Evolutionary conservation across 2,113 vertebrate genomes (phyloP).

Genomic region (Seriola aureovittata): DNA sequence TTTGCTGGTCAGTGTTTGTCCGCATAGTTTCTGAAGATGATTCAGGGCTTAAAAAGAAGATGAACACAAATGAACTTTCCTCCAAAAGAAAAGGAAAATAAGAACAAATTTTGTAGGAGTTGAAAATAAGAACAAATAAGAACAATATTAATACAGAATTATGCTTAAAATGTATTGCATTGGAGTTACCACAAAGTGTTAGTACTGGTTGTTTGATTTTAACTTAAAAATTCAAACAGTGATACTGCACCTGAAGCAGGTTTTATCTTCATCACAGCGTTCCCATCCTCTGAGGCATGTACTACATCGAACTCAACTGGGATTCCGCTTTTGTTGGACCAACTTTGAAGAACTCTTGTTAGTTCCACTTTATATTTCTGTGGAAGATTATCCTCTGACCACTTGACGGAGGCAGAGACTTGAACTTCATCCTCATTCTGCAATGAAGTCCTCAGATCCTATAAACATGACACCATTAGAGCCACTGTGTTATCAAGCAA

Average conservation of each 20-base stretch:
- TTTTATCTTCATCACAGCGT: slow-evolving; percentile 7
- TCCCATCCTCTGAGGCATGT: rapidly evolving
- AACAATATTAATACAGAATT: not conserved
- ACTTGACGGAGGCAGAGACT: slow-evolving; percentile 39
- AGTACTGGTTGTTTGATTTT: not conserved
- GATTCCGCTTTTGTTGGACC: not conserved
- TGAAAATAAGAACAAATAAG: not conserved
- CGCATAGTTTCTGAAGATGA: not conserved
- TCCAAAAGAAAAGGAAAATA: not conserved
- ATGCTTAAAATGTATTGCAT: not conserved
- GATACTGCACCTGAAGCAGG: slow-evolving; percentile 59
- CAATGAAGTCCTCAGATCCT: not conserved
- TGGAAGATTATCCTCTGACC: not conserved
- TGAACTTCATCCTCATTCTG: not conserved
- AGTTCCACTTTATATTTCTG: rapidly evolving
- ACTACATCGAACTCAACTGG: rapidly evolving
- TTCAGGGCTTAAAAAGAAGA: not conserved
- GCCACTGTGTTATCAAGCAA: not conserved
- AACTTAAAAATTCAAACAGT: not conserved
- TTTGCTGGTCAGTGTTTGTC: not conserved
- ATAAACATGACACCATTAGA: slow-evolving; percentile 8
- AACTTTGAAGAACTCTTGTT: slow-evolving; percentile 43
- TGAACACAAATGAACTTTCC: not conserved
- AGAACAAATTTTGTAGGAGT: too few species aligned
- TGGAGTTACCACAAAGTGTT: not conserved